Conservation (phyloP, 2,113 vertebrate genomes). For the Probosciger aterrimus region DNA sequence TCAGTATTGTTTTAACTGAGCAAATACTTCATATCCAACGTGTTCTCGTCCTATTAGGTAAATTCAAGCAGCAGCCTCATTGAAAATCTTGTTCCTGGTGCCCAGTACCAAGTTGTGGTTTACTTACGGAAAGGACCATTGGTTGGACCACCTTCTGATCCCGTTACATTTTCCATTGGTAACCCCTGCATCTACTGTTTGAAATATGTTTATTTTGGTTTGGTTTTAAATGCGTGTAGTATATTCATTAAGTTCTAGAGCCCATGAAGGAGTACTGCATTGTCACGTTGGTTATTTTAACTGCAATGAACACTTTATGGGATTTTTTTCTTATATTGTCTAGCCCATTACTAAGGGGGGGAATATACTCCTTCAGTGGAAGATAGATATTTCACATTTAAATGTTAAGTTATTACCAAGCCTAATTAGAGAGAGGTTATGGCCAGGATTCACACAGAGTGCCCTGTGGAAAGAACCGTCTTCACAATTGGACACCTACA, state of each 20-base stretch:
- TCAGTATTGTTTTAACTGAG: background rate
- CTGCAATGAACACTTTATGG: background rate
- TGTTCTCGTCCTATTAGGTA: constrained; percentile 74
- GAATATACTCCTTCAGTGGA: background rate
- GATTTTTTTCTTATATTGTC: background rate
- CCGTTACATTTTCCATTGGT: constrained; percentile 94
- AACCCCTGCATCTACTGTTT: background rate
- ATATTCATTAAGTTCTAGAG: background rate
- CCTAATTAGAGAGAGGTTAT: background rate
- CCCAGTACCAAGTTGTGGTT: constrained; percentile 90
- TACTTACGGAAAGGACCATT: constrained; percentile 88
- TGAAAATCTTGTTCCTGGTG: constrained; percentile 88
- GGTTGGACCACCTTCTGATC: constrained; percentile 90
- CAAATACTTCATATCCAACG: background rate
- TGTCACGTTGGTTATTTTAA: background rate
- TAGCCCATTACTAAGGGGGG: background rate
- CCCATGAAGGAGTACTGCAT: background rate
- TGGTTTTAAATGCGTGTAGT: background rate
- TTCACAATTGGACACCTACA: background rate
- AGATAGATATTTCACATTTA: background rate
- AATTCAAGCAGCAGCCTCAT: constrained; percentile 89
- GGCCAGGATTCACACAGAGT: background rate
- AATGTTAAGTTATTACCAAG: background rate
- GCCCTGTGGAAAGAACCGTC: background rate
- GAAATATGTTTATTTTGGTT: background rate